A percentile compares a stretch with the other conserved stretches of the same genome.
Conservation (phyloP, 2,113 vertebrate genomes). For the Macrotus californicus region DNA sequence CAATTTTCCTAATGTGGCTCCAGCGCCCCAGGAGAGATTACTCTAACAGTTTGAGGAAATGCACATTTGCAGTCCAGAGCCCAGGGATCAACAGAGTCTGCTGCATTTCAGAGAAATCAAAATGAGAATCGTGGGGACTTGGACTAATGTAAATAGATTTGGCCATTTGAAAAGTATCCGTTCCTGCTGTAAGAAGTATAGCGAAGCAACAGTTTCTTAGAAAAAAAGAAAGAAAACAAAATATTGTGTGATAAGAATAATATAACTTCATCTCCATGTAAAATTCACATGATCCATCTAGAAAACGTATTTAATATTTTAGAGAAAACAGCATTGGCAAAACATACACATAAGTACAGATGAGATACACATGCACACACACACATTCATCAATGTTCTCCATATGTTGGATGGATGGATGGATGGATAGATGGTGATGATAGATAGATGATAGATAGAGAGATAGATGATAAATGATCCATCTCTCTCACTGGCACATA, state of each 20-base stretch:
- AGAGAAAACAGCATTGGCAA: neutral
- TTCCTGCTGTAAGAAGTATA: neutral
- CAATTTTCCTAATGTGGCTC: slow-evolving; percentile 37
- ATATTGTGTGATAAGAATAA: neutral
- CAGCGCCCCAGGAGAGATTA: neutral
- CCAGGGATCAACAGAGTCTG: neutral
- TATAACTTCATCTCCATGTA: neutral
- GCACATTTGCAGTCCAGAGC: slow-evolving; percentile 8
- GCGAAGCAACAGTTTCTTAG: neutral
- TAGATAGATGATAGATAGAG: neutral
- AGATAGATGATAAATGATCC: neutral
- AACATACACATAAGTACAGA: neutral
- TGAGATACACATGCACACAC: neutral
- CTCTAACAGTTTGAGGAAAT: slow-evolving; percentile 28
- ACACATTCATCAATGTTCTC: neutral
- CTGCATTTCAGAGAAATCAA: slow-evolving; percentile 22
- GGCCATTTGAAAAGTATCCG: neutral
- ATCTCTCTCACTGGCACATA: neutral
- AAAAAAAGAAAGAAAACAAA: neutral
- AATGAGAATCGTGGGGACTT: slow-evolving; percentile 36
- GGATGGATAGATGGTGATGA: no score
- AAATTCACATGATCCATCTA: slow-evolving; percentile 7
- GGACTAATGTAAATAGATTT: neutral
- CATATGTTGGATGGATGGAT: neutral
- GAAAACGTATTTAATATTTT: neutral